phyloP scores from a whole-genome alignment of 2,113 vertebrate species.

The Phycodurus eques region DNA sequence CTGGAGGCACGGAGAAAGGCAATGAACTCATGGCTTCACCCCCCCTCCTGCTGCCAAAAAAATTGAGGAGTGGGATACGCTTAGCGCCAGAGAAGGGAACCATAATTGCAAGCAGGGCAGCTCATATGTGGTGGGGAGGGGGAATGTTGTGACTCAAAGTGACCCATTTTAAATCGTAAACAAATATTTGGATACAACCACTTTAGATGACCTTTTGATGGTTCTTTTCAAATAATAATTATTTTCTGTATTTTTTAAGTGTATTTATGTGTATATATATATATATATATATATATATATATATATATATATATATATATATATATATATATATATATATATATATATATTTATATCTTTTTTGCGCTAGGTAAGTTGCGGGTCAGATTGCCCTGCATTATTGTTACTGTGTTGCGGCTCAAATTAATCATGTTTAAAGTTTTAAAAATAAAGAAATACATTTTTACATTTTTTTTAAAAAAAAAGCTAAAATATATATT shows the following conservation, averaged over 20 bases:
- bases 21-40: constrained; percentile 31
- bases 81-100: not conserved
- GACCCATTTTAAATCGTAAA: not conserved
- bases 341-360: too few species aligned
- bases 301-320: too few species aligned
- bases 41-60: constrained; percentile 17
- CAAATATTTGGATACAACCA: not conserved
- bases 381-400: too few species aligned
- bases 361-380: too few species aligned
- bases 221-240: not conserved
- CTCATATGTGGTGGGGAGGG: not conserved
- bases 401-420: too few species aligned
- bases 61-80: constrained; percentile 15
- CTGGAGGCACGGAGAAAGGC: constrained; percentile 7
- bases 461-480: too few species aligned
- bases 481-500: too few species aligned
- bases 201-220: not conserved
- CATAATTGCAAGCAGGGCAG: constrained; percentile 4
- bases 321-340: too few species aligned
- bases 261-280: too few species aligned
- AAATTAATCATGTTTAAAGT: too few species aligned
- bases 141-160: not conserved
- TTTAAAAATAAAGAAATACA: too few species aligned
- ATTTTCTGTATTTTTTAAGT: not conserved
- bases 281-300: too few species aligned